Conservation (phyloP, 2,888 invertebrate species). For the Spatulosminthurus flaviceps region DNA sequence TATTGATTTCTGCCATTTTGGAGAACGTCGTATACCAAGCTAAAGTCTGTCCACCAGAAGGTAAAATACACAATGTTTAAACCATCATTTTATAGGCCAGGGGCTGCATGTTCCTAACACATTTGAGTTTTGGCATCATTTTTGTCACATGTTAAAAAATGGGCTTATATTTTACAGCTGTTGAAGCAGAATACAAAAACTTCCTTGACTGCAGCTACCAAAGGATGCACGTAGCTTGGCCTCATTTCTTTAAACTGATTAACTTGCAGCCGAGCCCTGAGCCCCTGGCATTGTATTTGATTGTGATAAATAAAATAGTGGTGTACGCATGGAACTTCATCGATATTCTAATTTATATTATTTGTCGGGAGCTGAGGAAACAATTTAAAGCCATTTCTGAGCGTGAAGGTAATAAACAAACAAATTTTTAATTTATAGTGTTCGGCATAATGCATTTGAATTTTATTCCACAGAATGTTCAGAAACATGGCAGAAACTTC, state of each 20-base stretch:
- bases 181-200: neutral
- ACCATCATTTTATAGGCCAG: too few relatives aligned
- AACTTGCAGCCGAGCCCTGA: constrained; percentile 9
- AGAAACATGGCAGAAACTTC: neutral
- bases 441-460: neutral
- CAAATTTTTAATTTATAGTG: neutral
- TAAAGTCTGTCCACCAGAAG: neutral
- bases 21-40: constrained; percentile 37
- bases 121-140: neutral
- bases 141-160: neutral
- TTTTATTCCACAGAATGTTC: neutral
- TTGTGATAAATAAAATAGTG: constrained; percentile 34
- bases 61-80: neutral
- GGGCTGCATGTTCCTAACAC: neutral
- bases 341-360: constrained; percentile 34
- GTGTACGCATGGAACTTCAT: constrained; percentile 45
- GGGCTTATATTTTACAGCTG: neutral
- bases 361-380: neutral
- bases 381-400: neutral
- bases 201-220: constrained; percentile 32
- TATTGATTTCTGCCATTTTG: constrained; percentile 30
- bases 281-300: neutral
- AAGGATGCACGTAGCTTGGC: constrained; percentile 28
- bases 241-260: neutral
- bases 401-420: neutral